A percentile compares a stretch with the other conserved stretches of the same genome.
Conservation (phyloP, 2,113 vertebrate genomes). For the Eulacestoma nigropectus region DNA sequence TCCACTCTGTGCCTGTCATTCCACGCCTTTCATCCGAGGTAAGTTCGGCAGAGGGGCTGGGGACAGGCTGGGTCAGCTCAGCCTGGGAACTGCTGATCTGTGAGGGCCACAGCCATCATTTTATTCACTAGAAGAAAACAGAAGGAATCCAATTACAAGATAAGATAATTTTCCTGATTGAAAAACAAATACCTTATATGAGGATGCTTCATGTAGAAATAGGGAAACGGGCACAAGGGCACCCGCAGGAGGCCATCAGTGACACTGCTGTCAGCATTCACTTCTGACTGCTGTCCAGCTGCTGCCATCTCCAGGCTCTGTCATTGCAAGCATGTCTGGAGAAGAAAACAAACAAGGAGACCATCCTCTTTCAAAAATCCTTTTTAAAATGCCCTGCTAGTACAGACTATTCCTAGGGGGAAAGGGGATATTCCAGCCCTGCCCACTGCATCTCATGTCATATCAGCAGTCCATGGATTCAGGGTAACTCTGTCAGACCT, state of each 20-base stretch:
- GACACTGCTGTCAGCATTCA: background rate
- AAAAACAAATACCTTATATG: background rate
- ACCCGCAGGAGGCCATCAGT: background rate
- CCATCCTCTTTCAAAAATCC: background rate
- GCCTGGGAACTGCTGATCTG: background rate
- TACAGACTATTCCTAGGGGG: background rate
- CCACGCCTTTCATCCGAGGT: background rate
- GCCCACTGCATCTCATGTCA: rapidly evolving
- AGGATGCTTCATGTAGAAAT: background rate
- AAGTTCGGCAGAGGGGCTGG: background rate
- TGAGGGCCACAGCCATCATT: background rate
- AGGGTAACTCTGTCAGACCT: background rate
- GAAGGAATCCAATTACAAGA: background rate
- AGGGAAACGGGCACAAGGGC: background rate
- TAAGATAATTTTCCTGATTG: background rate
- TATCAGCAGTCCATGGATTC: background rate
- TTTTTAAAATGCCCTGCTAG: background rate
- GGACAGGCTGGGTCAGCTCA: background rate
- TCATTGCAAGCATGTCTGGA: background rate
- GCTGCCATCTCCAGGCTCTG: background rate
- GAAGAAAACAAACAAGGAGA: background rate
- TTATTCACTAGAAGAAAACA: background rate
- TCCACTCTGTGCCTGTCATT: slow-evolving; percentile 18
- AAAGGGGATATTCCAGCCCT: background rate
- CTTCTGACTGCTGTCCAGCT: background rate